phyloP scores from a whole-genome alignment of 35 echinoderm and acorn worm genomes.

The Heliocidaris tuberculata region DNA sequence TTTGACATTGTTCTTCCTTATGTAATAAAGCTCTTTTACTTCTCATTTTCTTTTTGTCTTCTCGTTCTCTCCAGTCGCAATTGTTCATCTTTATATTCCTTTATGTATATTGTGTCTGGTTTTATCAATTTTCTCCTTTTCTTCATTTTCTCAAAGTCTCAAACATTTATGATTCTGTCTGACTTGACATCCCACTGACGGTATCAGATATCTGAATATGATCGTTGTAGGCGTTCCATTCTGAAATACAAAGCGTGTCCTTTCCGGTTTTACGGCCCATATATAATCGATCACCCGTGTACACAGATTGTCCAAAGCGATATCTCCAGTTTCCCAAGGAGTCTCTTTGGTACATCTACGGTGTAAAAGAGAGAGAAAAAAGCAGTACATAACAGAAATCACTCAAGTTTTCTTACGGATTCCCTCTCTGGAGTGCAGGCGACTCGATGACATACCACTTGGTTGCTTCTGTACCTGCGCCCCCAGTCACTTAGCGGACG shows the following conservation, averaged over 20 bases:
- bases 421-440: background rate
- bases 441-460: conserved; percentile 34
- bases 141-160: background rate
- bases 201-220: background rate
- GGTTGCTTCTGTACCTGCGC: background rate
- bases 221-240: background rate
- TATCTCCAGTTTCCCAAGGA: background rate
- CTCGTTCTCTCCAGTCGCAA: background rate
- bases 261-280: conserved; percentile 45
- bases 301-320: conserved; percentile 36
- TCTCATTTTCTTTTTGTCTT: background rate
- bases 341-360: background rate
- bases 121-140: background rate
- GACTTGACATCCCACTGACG: background rate
- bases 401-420: conserved; percentile 16
- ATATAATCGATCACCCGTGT: conserved; percentile 23
- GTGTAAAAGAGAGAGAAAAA: background rate
- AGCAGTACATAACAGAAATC: background rate
- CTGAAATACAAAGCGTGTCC: conserved; percentile 27
- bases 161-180: background rate
- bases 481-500: conserved; percentile 27
- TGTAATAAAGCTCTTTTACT: background rate
- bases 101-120: background rate
- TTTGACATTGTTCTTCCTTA: too few species aligned
- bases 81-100: background rate